Evolutionary conservation across 2,888 invertebrate species (phyloP).

Genomic region (Ichneumon xanthorius): DNA sequence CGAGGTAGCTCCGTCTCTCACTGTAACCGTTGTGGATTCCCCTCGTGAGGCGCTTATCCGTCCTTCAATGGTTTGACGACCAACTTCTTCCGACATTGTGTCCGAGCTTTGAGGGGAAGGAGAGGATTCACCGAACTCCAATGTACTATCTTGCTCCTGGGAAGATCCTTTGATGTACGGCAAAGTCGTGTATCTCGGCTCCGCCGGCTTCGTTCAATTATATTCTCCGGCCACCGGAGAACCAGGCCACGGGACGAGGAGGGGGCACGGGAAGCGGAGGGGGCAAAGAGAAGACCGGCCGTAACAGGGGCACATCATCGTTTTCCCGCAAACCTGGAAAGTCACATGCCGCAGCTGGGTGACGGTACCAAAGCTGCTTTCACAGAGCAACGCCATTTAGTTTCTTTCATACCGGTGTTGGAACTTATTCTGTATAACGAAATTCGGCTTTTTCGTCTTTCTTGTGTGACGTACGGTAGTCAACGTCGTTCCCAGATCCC

Average conservation of each 20-base stretch:
- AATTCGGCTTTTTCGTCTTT: conserved; percentile 36
- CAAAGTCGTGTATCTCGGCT: background rate
- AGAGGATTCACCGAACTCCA: conserved; percentile 18
- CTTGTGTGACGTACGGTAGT: background rate
- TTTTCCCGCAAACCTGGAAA: conserved; percentile 55
- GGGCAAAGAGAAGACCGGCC: conserved; percentile 32
- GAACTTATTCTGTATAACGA: conserved; percentile 38
- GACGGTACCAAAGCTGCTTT: conserved; percentile 7
- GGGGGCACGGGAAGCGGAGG: background rate
- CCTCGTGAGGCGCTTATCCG: conserved; percentile 28
- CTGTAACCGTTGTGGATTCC: background rate
- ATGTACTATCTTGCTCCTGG: conserved; percentile 26
- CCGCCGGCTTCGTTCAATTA: conserved; percentile 59
- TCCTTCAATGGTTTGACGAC: conserved; percentile 37
- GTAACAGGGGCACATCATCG: conserved; percentile 45
- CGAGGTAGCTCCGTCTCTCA: background rate
- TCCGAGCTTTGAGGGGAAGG: conserved; percentile 15
- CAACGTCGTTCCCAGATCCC: conserved; percentile 31
- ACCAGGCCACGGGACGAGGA: conserved; percentile 10
- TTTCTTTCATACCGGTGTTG: conserved; percentile 44
- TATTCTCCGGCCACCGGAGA: conserved; percentile 45
- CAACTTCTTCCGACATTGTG: conserved; percentile 49
- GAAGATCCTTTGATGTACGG: conserved; percentile 58
- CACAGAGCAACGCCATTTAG: background rate
- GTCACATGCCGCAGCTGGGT: conserved; percentile 57